Conservation (phyloP, 64 coral and sea anemone genomes). For the Actinia tenebrosa region DNA sequence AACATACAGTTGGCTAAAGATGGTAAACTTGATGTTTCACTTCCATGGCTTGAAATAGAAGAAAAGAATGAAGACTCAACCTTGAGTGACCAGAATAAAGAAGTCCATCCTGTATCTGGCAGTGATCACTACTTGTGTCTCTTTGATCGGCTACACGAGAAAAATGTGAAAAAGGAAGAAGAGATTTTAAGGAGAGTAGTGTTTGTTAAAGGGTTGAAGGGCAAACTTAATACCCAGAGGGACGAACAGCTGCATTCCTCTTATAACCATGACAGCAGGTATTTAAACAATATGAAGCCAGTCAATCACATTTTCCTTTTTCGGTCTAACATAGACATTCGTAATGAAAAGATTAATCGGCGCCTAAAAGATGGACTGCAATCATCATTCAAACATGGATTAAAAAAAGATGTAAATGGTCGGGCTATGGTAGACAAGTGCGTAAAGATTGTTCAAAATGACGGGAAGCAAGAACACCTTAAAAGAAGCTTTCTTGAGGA, state of each 20-base stretch:
- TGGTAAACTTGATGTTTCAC: conserved; percentile 26
- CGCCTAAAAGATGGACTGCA: not conserved
- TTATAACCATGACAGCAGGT: conserved; percentile 26
- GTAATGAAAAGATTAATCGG: conserved; percentile 37
- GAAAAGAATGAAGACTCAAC: conserved; percentile 6
- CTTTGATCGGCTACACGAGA: conserved; percentile 60
- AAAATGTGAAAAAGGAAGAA: conserved; percentile 33
- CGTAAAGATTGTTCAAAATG: no score
- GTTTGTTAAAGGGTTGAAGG: conserved; percentile 22
- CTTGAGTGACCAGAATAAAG: conserved; percentile 9
- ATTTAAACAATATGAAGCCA: conserved; percentile 45
- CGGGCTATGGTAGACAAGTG: not conserved
- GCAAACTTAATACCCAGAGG: conserved; percentile 25
- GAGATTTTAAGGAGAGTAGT: conserved; percentile 26
- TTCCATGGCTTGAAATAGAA: conserved; percentile 43
- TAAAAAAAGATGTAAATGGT: conserved; percentile 16
- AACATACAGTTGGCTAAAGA: conserved; percentile 21
- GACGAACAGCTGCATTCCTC: conserved; percentile 40
- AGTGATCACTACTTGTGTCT: conserved; percentile 25
- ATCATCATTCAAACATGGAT: not conserved
- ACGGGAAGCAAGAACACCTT: no score
- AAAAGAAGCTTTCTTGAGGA: no score
- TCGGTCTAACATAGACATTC: conserved; percentile 35
- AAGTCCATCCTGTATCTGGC: conserved; percentile 33
- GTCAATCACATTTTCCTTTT: conserved; percentile 53